Base-by-base conservation (phyloP, 1,140 invertebrate genomes). In the Eueides isabella region DNA sequence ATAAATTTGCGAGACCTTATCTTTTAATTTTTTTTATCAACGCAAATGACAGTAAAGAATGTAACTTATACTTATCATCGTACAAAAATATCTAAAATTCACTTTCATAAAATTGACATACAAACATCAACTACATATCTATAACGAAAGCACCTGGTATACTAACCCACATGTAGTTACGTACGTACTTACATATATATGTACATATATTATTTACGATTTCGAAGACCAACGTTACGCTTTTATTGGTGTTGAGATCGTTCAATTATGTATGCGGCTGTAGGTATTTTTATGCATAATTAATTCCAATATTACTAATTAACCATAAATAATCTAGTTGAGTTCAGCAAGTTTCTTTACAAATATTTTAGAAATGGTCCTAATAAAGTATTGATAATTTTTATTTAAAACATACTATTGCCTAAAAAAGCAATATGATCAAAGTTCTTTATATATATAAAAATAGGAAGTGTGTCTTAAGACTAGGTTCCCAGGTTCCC, bases 231-330 rank as follows among this genome's bases (percentile, higher is more conserved):
- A 55, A 55, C 19, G 19, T 55, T 55, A 26, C 48, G 19, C 12
- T 26, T 55, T 55, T 23, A 55, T 55, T 26, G 48, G 23, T 26
- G 4, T 55, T 55, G 23, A 23, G 26, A 55, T 55, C 19, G 48
- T 11, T 26, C 48, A 55, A 55, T 55, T 55, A 55, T 26, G 11
- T 55, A 55, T 26, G 11, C 48, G 23, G 7, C 14, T 48, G 7
- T 55, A 55, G 19, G n/a, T n/a, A 48, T 48, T 19, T 48, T 48
- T 48, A 48, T 48, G 41, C 19, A 48, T 23, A 55, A 55, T 26
- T 55, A 26, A 26, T 55, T 12, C 11, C 2, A 23, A 55, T 55
- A 55, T 55, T 26, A 55, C 23, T 55, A 55, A 55, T 23, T 55
- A 55, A 12, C 23, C 26, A 0, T 2, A 23, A 26, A 55, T 55